These are phyloP conservation scores for Isichthys henryi DNA, from an alignment of 2,113 vertebrate species.

Conservation along the genomic window DNA sequence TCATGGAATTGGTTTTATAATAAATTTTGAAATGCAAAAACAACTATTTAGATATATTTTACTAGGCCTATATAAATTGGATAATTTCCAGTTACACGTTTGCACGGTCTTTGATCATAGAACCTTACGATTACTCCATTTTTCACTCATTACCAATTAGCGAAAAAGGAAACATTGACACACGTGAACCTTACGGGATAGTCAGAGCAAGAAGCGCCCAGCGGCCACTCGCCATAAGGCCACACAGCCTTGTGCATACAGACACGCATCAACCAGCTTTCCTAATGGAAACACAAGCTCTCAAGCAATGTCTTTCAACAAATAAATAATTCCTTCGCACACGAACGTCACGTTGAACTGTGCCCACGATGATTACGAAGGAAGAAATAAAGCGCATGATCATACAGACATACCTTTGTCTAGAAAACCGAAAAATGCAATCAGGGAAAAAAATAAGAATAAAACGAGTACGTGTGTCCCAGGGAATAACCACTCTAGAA, in stretches of 20 bases:
- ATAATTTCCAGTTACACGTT: background rate
- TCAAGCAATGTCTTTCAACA: slow-evolving; percentile 2
- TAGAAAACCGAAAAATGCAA: slow-evolving; percentile 9
- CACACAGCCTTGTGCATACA: background rate
- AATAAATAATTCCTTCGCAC: slow-evolving; percentile 7
- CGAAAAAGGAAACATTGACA: background rate
- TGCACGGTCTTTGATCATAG: background rate
- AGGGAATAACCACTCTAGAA: slow-evolving; percentile 38
- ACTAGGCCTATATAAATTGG: background rate
- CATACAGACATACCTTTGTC: slow-evolving; percentile 14
- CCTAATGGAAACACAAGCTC: background rate
- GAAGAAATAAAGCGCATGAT: slow-evolving; percentile 20
- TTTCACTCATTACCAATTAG: background rate
- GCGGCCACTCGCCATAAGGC: background rate
- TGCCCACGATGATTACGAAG: background rate
- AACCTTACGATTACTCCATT: background rate
- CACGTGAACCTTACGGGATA: background rate
- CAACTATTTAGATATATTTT: background rate
- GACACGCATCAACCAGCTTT: background rate
- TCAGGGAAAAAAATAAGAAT: background rate
- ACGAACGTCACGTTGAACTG: background rate
- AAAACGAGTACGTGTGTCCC: slow-evolving; percentile 36
- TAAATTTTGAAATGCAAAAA: background rate
- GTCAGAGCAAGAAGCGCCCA: background rate
- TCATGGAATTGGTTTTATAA: background rate